These are phyloP conservation scores for Hirtodrosophila alboralis DNA, from an alignment of 2,888 invertebrate genomes.

Conservation along the genomic window DNA sequence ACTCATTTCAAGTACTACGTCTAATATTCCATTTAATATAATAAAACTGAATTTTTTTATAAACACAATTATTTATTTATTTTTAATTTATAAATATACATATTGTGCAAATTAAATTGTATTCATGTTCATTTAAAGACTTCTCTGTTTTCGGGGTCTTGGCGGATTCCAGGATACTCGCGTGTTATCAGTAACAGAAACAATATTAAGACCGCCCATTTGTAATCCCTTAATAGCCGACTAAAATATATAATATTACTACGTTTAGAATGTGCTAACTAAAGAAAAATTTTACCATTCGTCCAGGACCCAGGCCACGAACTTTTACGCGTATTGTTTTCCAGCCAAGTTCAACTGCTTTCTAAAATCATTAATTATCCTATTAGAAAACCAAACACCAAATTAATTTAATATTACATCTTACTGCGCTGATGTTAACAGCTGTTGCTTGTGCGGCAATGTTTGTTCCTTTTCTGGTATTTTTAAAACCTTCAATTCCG, in stretches of 20 bases:
- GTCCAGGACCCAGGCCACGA: slow-evolving; percentile 93
- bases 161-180: slow-evolving; percentile 92
- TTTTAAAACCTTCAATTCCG: slow-evolving; percentile 97
- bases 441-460: slow-evolving; percentile 98
- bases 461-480: slow-evolving; percentile 97
- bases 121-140: slow-evolving; percentile 86
- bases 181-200: slow-evolving; percentile 97
- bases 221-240: slow-evolving; percentile 96
- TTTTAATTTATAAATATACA: slow-evolving; percentile 25
- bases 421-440: slow-evolving; percentile 90
- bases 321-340: slow-evolving; percentile 91
- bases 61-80: neutral
- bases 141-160: slow-evolving; percentile 92
- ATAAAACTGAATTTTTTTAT: too few species aligned
- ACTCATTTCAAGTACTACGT: too few species aligned
- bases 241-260: slow-evolving; percentile 85
- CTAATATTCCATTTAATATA: too few species aligned
- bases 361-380: slow-evolving; percentile 85
- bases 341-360: slow-evolving; percentile 89
- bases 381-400: neutral
- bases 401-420: slow-evolving; percentile 46
- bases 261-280: neutral
- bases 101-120: neutral
- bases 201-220: slow-evolving; percentile 94
- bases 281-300: slow-evolving; percentile 88